phyloP scores from a whole-genome alignment of 2,888 invertebrate genomes.

The Dasypogon diadema region DNA sequence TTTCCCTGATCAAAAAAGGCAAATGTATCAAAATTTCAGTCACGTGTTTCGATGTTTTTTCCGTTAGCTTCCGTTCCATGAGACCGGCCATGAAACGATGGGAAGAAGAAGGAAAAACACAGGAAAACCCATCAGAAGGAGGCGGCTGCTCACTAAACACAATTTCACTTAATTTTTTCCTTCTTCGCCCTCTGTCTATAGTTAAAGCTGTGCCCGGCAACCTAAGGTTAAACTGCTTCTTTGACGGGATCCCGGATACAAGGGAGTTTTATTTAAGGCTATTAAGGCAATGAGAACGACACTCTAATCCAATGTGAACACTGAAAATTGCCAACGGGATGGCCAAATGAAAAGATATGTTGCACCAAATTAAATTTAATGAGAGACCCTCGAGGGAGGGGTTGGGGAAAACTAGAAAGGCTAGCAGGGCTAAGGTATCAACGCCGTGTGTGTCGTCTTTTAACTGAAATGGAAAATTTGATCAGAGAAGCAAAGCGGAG shows the following conservation, averaged over 20 bases:
- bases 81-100: neutral
- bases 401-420: neutral
- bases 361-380: conserved; percentile 47
- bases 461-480: conserved; percentile 4
- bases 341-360: conserved; percentile 49
- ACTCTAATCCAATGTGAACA: conserved; percentile 32
- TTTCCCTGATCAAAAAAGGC: conserved; percentile 19
- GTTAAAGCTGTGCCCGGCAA: neutral
- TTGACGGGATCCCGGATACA: conserved; percentile 30
- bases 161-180: conserved; percentile 36
- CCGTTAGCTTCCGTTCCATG: conserved; percentile 48
- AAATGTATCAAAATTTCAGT: conserved; percentile 54
- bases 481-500: neutral
- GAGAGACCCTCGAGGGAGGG: neutral
- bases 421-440: neutral
- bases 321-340: conserved; percentile 34
- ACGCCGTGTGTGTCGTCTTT: neutral
- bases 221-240: conserved; percentile 20
- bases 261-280: conserved; percentile 16
- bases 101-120: neutral
- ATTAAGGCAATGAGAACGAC: conserved; percentile 30
- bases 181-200: conserved; percentile 8
- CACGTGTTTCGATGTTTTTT: conserved; percentile 56
- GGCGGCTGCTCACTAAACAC: conserved; percentile 46
- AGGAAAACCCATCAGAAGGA: conserved; percentile 1